Base-by-base conservation (phyloP, 2,797 vertebrate genomes). In the Manis javanica region DNA sequence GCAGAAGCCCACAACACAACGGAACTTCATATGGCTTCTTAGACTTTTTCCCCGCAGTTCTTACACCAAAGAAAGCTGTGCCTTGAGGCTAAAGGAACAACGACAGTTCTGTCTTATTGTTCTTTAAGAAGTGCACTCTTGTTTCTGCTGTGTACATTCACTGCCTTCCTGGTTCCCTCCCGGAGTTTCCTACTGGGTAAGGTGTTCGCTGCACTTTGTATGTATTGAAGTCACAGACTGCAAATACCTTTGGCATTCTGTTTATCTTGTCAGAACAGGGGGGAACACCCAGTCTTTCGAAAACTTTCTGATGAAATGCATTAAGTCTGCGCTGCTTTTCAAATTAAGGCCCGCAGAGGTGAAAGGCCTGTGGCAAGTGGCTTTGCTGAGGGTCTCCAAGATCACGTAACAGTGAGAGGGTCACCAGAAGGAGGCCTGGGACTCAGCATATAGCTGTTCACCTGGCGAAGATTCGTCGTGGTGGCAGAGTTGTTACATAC, bases 21-120 rank as follows among this genome's bases (percentile, higher is more conserved):
- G 37, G 34, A 79, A 63, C 55, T 92, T 97, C 89, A 78, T 69
- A 72, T 88, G 78, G 72, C 37, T 95, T 95, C 68, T 79, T 94
- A 69, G 66, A 81, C 91, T 90, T 79, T 82, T 86, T 94, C 26
- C 79, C 92, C 91, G 85, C 74, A 95, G 21, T 86, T 93, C 78
- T 86, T 61, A 95, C 82, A 97, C 97, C 97, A 98, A 97, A 96
- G 97, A 90, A 92, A 96, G 97, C 95, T 97, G 97, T 97, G 34
- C 31, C 83, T 75, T 23, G 68, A 96, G 74, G 93, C 68, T 87
- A 87, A 91, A 96, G 72, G 63, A 97, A 97, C 96, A 97, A 96
- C 97, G 96, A 85, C 90, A 96, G 46, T 96, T 96, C 88, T 96
- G 85, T 94, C 92, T 95, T 90, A 95, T 96, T 97, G 37, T 95